Conservation (phyloP, 2,888 invertebrate genomes). For the Ptilodon capucinus region DNA sequence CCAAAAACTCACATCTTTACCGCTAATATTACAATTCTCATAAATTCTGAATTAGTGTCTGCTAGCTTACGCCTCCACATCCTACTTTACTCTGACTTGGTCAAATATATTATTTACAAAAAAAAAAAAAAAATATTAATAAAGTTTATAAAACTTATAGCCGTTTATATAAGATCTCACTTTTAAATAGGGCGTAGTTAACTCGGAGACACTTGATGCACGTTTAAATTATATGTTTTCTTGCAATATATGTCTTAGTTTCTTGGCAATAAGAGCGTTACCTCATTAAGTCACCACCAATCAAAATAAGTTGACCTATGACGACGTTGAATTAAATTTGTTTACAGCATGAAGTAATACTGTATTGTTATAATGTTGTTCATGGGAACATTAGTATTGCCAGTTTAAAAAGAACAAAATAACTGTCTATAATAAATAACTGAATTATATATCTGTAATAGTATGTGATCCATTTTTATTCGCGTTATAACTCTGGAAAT, state of each 20-base stretch:
- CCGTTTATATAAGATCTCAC: constrained; percentile 67
- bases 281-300: no score
- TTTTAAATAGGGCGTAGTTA: constrained; percentile 62
- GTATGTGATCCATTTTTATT: no score
- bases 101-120: constrained; percentile 40
- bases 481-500: no score
- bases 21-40: constrained; percentile 1
- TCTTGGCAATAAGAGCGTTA: background rate
- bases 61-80: constrained; percentile 60
- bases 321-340: background rate
- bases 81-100: constrained; percentile 59
- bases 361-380: no score
- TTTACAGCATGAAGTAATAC: background rate
- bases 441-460: no score
- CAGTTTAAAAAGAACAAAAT: background rate
- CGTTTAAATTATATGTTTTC: background rate
- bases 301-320: no score
- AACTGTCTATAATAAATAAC: no score
- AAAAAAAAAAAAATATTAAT: constrained; percentile 24
- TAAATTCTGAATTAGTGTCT: constrained; percentile 52
- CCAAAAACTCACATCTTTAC: constrained; percentile 5
- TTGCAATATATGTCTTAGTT: background rate
- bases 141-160: constrained; percentile 69
- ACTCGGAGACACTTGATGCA: background rate
- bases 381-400: no score